Base-by-base conservation (phyloP, 23 tunicate species). In the Ascidia mentula region DNA sequence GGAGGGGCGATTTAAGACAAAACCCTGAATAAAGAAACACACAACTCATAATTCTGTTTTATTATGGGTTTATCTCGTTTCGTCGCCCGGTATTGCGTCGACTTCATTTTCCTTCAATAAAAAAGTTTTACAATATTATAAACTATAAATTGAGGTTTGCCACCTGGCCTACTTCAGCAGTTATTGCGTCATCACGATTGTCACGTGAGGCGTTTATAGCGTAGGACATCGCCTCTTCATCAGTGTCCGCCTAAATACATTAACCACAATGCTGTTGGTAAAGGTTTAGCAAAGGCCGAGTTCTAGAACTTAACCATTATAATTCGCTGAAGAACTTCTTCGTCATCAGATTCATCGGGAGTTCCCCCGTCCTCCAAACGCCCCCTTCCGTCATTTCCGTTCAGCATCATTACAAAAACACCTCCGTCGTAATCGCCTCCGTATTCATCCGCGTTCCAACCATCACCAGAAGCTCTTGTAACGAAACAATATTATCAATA, bases 391-490 rank as follows among this genome's bases (percentile, higher is more conserved):
- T 86, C 90, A 46, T 86, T 80, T 46, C 73, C 84, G 22, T 79
- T 34, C 28, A 86, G 38, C 90, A 86, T 86, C 84, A 86, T 71
- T 69, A 86, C 73, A 38, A 86, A 34, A 17, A 79, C 90, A 86
- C 79, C 79, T 75, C 79, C 79, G 15, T 46, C 84, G 45, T 86
- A 84, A 60, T 86, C 79, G 33, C 79, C 84, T 0, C 84, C 84
- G 31, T 60, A 79, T 79, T 86, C 90, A 31, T 86, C 90, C 30
- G 82, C 84, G 20, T 86, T 80, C 90, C 90, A 86, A 59, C 90
- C 73, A 31, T 86, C 90, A 2, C 90, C 90, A 26, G 90, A 73
- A 0, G 90, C 90, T 72, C 90, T 85, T 42, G 12, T 42, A 42
- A 42, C 12, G 15, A 42, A 12, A 42, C 15, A 9, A 42, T 42